Conservation (phyloP, 2,113 vertebrate species). For the Typhlomys cinereus region DNA sequence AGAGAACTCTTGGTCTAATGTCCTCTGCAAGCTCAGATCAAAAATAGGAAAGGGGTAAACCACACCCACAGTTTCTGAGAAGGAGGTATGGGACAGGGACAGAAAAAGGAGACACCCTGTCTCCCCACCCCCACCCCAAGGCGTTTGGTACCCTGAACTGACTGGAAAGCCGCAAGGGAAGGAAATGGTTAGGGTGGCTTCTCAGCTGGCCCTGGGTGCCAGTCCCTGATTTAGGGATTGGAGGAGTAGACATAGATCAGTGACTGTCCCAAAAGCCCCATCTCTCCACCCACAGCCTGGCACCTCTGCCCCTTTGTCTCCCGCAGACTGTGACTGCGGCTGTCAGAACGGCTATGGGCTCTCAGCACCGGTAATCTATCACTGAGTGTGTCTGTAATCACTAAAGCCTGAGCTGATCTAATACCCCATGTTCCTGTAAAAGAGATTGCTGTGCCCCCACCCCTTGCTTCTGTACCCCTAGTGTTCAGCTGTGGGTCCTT, state of each 20-base stretch:
- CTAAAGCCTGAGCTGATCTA: background rate
- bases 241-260: background rate
- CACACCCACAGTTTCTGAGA: background rate
- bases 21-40: background rate
- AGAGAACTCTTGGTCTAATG: background rate
- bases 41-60: background rate
- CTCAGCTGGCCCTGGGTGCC: conserved; percentile 35
- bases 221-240: background rate
- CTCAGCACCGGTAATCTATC: background rate
- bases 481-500: background rate
- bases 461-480: background rate
- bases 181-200: conserved; percentile 71
- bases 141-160: conserved; percentile 87
- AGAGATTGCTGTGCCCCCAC: background rate
- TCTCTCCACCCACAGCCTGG: background rate
- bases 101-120: background rate
- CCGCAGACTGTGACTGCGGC: conserved; percentile 80
- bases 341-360: background rate
- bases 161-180: conserved; percentile 56
- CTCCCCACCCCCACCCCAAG: conserved; percentile 51
- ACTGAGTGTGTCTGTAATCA: background rate
- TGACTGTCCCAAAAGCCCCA: background rate
- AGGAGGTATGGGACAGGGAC: background rate
- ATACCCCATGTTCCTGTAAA: conserved; percentile 15
- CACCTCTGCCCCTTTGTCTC: conserved; percentile 86